These are phyloP conservation scores for Ictidomys tridecemlineatus DNA, from an alignment of 2,113 vertebrate genomes.

Conservation along the genomic window DNA sequence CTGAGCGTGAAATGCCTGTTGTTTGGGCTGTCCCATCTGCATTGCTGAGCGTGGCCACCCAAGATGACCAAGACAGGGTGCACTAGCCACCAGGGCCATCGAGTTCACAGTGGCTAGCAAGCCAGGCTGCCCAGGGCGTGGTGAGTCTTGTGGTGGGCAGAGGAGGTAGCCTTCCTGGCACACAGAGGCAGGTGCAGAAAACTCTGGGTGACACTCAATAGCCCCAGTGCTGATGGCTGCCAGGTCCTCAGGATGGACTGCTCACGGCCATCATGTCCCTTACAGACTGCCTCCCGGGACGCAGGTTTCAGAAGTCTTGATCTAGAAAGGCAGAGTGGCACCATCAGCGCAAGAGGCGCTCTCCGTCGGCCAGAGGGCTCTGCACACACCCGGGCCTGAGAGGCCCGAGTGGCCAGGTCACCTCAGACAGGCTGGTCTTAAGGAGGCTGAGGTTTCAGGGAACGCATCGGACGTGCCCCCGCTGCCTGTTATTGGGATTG, in stretches of 20 bases:
- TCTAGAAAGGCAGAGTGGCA: neutral
- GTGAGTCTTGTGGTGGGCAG: no score
- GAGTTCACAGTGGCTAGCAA: neutral
- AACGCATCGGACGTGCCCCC: rapidly evolving
- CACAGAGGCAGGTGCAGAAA: no score
- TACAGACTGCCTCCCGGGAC: neutral
- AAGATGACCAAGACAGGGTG: neutral
- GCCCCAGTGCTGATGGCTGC: neutral
- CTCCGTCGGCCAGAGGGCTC: neutral
- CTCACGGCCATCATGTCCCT: neutral
- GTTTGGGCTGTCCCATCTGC: no score
- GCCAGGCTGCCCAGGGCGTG: neutral
- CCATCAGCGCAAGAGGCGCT: rapidly evolving
- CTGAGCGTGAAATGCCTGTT: rapidly evolving
- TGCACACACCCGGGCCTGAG: neutral
- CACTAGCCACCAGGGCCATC: no score
- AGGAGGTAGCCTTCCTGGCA: rapidly evolving
- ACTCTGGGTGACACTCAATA: neutral
- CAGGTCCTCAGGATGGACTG: neutral
- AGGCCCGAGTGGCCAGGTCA: neutral
- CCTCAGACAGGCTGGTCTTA: neutral
- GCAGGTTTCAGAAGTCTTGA: no score
- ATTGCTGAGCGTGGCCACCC: rapidly evolving
- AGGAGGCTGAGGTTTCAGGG: neutral
- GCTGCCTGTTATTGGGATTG: rapidly evolving